Percentiles rank a stretch among this genome's conserved stretches.
phyloP scores from a whole-genome alignment of 1,140 invertebrate genomes.

The Psix sp. region DNA sequence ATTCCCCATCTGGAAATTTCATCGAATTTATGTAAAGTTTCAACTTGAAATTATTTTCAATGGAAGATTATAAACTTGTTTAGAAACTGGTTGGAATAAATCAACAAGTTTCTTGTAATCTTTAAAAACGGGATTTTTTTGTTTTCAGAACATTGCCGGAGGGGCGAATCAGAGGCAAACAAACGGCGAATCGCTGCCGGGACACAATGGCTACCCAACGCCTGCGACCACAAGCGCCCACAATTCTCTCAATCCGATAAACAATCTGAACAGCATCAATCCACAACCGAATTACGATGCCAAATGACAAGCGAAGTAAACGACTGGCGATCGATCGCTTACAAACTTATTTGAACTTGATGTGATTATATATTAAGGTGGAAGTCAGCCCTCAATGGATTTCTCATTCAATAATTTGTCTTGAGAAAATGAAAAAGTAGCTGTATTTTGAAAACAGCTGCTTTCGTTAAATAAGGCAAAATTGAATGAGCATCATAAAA shows the following conservation, averaged over 20 bases:
- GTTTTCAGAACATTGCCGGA: conserved; percentile 66
- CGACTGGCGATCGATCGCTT: conserved; percentile 24
- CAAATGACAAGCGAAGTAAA: conserved; percentile 76
- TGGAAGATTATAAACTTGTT: no score
- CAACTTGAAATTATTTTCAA: no score
- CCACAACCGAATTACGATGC: conserved; percentile 71
- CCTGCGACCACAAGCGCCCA: conserved; percentile 70
- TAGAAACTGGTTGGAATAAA: no score
- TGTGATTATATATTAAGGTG: conserved; percentile 2
- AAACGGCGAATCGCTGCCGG: conserved; percentile 71
- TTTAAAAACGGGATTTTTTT: not conserved
- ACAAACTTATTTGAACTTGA: conserved; percentile 8
- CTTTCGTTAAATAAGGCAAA: no score
- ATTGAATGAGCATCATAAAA: no score
- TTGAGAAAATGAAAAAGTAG: no score
- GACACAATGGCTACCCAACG: conserved; percentile 74
- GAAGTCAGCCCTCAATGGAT: conserved; percentile 3
- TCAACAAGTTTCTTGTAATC: no score
- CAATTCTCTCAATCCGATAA: conserved; percentile 72
- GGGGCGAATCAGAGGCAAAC: conserved; percentile 66
- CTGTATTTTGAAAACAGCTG: no score
- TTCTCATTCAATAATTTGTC: conserved; percentile 11
- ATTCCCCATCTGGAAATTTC: no score
- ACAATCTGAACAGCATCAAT: conserved; percentile 76
- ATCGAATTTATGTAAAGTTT: no score